These are phyloP conservation scores for Aspidoscelis tigris DNA, from an alignment of 2,113 vertebrate genomes.

Conservation along the genomic window DNA sequence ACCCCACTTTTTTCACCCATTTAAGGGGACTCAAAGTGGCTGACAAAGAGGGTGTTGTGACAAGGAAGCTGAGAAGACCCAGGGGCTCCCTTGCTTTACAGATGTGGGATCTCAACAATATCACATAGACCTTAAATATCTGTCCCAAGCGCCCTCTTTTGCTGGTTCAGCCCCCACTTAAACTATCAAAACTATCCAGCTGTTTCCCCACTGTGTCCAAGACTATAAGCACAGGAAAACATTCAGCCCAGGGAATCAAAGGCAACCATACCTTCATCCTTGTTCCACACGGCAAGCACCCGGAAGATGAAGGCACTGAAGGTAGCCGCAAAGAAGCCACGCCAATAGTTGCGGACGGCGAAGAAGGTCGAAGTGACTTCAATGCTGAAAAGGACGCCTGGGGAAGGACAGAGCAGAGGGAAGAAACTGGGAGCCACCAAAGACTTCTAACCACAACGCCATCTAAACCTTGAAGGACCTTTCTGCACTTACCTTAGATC, in stretches of 20 bases:
- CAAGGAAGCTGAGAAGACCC: no score
- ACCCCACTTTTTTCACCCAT: no score
- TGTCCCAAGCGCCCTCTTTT: no score
- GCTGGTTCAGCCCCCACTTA: background rate
- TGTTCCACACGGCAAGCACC: constrained; percentile 95
- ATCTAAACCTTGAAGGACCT: no score
- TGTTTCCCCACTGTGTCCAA: background rate
- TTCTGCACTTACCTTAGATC: no score
- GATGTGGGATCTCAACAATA: background rate
- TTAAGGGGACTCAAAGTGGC: no score
- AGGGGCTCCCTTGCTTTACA: no score
- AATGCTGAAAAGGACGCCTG: constrained; percentile 97
- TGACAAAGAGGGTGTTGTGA: no score
- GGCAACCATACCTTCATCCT: constrained; percentile 86
- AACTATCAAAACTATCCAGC: background rate
- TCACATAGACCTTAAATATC: no score
- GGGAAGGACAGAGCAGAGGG: constrained; percentile 13
- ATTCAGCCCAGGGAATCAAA: background rate
- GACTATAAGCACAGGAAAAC: background rate
- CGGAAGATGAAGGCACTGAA: constrained; percentile 99
- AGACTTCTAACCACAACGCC: background rate
- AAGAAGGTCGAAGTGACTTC: constrained; percentile 99
- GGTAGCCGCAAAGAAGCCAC: constrained; percentile 97
- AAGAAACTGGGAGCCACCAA: background rate
- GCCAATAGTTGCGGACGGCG: constrained; percentile 97